phyloP scores from a whole-genome alignment of 2,113 vertebrate species.

The Bos taurus region DNA sequence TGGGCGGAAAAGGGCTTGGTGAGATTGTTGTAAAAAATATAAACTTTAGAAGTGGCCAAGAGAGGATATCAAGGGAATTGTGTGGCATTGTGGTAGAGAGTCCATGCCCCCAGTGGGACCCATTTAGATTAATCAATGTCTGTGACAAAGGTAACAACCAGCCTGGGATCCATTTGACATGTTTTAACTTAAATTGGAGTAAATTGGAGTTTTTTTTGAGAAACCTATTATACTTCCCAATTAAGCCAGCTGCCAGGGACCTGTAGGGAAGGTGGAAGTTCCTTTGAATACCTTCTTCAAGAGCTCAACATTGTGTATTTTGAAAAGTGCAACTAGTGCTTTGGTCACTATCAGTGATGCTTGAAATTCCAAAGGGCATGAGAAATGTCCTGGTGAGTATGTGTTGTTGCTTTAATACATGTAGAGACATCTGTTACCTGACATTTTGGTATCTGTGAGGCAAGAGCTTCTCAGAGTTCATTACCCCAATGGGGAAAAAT shows the following conservation, averaged over 20 bases:
- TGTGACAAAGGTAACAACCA: neutral
- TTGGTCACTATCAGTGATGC: neutral
- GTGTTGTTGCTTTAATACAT: neutral
- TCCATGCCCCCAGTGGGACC: neutral
- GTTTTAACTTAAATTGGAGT: neutral
- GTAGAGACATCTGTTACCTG: neutral
- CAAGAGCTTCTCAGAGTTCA: neutral
- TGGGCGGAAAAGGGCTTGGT: neutral
- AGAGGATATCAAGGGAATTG: neutral
- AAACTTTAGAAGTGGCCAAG: neutral
- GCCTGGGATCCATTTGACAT: neutral
- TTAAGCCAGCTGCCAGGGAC: neutral
- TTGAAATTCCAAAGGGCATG: neutral
- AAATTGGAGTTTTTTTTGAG: neutral
- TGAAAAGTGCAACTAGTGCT: neutral
- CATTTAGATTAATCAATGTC: neutral
- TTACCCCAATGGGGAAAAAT: neutral
- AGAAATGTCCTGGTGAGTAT: neutral
- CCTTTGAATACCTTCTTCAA: neutral
- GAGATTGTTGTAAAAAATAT: neutral
- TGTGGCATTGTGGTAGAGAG: neutral
- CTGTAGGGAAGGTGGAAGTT: neutral
- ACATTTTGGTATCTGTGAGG: neutral
- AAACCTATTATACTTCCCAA: neutral
- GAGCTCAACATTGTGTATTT: neutral